Conservation (phyloP, 2,888 invertebrate genomes). For the Chalcosyrphus nemorum region DNA sequence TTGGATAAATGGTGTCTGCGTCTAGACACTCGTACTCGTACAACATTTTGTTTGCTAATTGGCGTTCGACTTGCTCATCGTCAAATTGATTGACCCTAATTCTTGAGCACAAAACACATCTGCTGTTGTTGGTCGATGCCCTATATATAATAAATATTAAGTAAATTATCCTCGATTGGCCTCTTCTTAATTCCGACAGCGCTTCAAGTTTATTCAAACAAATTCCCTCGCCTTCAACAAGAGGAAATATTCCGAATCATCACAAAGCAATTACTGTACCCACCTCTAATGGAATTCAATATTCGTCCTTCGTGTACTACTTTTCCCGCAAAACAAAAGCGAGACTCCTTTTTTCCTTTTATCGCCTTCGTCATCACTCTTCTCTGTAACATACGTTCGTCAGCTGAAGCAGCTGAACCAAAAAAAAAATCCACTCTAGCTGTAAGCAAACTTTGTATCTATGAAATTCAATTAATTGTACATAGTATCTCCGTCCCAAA, state of each 20-base stretch:
- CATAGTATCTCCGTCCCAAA: background rate
- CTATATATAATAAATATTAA: no score
- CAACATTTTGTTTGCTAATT: no score
- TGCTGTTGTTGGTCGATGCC: no score
- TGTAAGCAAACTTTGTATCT: background rate
- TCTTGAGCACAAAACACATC: no score
- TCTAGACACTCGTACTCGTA: no score
- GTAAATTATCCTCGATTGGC: background rate
- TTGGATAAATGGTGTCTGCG: no score
- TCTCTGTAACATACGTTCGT: background rate
- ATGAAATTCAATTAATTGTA: slow-evolving; percentile 16
- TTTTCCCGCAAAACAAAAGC: background rate
- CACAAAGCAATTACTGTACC: slow-evolving; percentile 8
- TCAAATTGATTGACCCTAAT: no score
- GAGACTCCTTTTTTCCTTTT: background rate
- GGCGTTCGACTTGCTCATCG: no score
- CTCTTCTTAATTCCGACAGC: background rate
- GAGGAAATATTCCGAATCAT: background rate
- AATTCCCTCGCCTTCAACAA: no score
- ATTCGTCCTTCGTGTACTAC: background rate
- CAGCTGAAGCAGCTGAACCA: background rate
- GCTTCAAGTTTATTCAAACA: background rate
- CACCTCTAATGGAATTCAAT: background rate
- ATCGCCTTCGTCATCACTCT: background rate
- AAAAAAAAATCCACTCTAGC: background rate